Percentiles rank a stretch among this genome's conserved stretches.
Conservation (phyloP, 2,888 invertebrate genomes). For the Pterobdella sp. region DNA sequence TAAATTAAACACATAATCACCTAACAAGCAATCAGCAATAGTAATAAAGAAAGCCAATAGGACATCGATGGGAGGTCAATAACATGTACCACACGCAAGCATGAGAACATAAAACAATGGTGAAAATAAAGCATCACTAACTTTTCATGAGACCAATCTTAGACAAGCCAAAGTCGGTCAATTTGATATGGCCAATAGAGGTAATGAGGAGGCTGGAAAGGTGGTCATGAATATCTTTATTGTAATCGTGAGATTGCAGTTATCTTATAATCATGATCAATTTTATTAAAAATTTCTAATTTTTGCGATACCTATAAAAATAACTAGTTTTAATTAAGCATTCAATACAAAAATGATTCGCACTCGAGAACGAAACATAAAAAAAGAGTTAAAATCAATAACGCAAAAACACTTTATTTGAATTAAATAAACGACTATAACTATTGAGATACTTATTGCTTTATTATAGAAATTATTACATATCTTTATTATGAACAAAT, state of each 20-base stretch:
- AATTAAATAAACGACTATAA: too few relatives aligned
- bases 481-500: too few relatives aligned
- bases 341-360: too few relatives aligned
- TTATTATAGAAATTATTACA: too few relatives aligned
- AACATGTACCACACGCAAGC: not conserved
- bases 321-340: too few relatives aligned
- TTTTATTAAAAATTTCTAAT: not conserved
- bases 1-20: too few relatives aligned
- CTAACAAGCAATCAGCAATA: too few relatives aligned
- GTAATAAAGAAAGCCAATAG: too few relatives aligned
- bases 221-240: not conserved
- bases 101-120: not conserved
- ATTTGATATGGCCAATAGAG: slow-evolving; percentile 92
- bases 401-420: too few relatives aligned
- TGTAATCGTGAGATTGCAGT: not conserved
- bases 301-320: not conserved
- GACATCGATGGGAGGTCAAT: not conserved
- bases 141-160: slow-evolving; percentile 94
- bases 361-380: too few relatives aligned
- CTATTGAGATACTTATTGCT: too few relatives aligned
- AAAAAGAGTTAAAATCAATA: too few relatives aligned
- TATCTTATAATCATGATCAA: not conserved
- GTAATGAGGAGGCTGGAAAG: slow-evolving; percentile 80
- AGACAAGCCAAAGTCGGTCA: slow-evolving; percentile 94
- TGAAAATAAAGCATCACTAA: slow-evolving; percentile 56